Evolutionary conservation across 92 coral and sea anemone genomes (phyloP), one percentile per base, ranked within the genome.

Genomic region (Bergia sp.): DNA sequence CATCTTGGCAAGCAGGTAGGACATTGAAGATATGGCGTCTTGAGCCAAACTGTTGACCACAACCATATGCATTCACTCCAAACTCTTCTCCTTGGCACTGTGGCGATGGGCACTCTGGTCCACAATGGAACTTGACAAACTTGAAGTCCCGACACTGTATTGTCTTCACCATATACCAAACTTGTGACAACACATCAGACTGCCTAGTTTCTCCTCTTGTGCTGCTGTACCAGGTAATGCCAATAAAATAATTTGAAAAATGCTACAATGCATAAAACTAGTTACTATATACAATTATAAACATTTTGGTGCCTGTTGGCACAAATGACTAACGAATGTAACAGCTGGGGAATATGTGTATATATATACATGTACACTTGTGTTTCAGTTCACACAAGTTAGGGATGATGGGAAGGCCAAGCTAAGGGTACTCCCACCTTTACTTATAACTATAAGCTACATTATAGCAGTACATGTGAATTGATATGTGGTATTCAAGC

Each of bases 111-210:
- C 94, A 92, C 53, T 88, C 93, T 23, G 94, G 94, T 4, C 94
- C 94, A 90, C 94, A 92, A 55, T 90, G 90, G 74, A 92, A 92
- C 66, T 75, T 79, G 39, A 90, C 87, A 61, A 83, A 90, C 29
- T 86, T 91, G 65, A 92, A 92, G 74, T 85, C 71, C 6, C 91
- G 79, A n/a, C 53, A 57, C 37, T 90, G 86, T n/a, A 92, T 92
- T 39, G 77, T 89, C n/a, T 90, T 73, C 5, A 92, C 91, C 86
- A 92, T 90, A 23, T 90, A 55, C 76, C 66, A 88, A 75, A 88
- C 89, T 50, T 88, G 89, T 1, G 76, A 69, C 76, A 91, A 38
- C 29, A 91, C 91, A 88, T 91, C 91, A 49, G 91, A 78, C 40
- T 89, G 93, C 49, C 69, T 88, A 61, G 42, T 57, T 84, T 73